These are phyloP conservation scores for Epistrophe eligans DNA, from an alignment of 2,888 invertebrate genomes.

Conservation along the genomic window DNA sequence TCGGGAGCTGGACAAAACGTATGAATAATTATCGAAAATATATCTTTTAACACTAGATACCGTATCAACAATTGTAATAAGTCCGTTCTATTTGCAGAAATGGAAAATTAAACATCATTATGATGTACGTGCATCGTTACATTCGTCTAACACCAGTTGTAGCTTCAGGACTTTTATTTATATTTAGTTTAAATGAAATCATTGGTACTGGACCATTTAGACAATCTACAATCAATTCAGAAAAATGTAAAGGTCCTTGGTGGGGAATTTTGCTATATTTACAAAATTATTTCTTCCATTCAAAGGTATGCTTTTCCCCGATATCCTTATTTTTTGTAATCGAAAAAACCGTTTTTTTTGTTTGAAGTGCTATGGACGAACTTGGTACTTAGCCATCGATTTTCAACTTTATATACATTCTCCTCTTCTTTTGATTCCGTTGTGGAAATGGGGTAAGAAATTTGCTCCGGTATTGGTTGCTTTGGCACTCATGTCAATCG, in stretches of 20 bases:
- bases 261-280: constrained; percentile 83
- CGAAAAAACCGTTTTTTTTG: neutral
- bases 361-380: constrained; percentile 84
- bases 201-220: constrained; percentile 84
- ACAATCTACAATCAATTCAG: constrained; percentile 16
- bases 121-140: constrained; percentile 80
- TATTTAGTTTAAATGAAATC: constrained; percentile 83
- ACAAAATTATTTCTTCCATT: constrained; percentile 81
- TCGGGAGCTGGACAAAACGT: constrained; percentile 72
- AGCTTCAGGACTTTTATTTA: constrained; percentile 83
- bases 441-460: constrained; percentile 81
- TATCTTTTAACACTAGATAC: too few relatives aligned
- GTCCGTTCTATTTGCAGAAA: constrained; percentile 58
- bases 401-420: constrained; percentile 85
- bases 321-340: neutral
- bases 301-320: neutral
- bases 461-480: constrained; percentile 75
- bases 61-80: neutral
- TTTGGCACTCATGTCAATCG: constrained; percentile 62
- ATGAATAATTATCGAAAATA: neutral
- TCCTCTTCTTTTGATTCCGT: constrained; percentile 84
- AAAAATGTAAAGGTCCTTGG: constrained; percentile 82
- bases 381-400: constrained; percentile 86
- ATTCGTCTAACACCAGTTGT: constrained; percentile 85
- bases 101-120: constrained; percentile 78